Conservation (phyloP, 2,888 invertebrate species). For the Kuschelorhynchus macadamiae region DNA sequence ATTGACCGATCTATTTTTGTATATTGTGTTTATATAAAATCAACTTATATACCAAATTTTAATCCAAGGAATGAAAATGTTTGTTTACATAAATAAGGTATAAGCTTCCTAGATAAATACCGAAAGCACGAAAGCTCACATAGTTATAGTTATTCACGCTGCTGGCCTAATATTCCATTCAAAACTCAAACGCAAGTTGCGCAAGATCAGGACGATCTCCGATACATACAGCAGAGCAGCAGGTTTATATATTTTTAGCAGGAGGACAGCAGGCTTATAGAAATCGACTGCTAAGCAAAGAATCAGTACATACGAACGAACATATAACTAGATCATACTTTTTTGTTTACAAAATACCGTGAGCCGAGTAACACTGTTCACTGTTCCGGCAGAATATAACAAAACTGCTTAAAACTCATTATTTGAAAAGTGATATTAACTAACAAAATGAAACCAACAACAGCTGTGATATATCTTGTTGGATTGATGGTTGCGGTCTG, state of each 20-base stretch:
- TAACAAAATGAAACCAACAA: slow-evolving; percentile 24
- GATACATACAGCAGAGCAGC: slow-evolving; percentile 16
- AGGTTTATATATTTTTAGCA: slow-evolving; percentile 44
- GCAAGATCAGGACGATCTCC: slow-evolving; percentile 34
- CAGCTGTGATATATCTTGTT: slow-evolving; percentile 36
- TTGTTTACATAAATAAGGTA: too few species aligned
- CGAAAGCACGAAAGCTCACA: too few species aligned
- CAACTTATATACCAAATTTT: too few species aligned
- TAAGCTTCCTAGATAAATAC: too few species aligned
- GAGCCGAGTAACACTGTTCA: background rate
- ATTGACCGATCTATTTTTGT: too few species aligned
- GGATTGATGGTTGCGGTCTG: slow-evolving; percentile 23
- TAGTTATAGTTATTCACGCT: too few species aligned
- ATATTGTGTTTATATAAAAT: too few species aligned
- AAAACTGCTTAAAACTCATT: too few species aligned
- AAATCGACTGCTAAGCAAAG: slow-evolving; percentile 40
- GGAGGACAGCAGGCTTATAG: slow-evolving; percentile 22
- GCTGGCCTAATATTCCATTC: background rate
- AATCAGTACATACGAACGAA: slow-evolving; percentile 31
- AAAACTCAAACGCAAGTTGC: slow-evolving; percentile 14
- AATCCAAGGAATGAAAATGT: too few species aligned
- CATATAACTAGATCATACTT: slow-evolving; percentile 14
- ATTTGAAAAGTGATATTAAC: background rate
- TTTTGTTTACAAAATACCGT: slow-evolving; percentile 27
- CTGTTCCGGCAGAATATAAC: background rate